Evolutionary conservation across 2,888 invertebrate genomes (phyloP).

Genomic region (Xestia xanthographa): DNA sequence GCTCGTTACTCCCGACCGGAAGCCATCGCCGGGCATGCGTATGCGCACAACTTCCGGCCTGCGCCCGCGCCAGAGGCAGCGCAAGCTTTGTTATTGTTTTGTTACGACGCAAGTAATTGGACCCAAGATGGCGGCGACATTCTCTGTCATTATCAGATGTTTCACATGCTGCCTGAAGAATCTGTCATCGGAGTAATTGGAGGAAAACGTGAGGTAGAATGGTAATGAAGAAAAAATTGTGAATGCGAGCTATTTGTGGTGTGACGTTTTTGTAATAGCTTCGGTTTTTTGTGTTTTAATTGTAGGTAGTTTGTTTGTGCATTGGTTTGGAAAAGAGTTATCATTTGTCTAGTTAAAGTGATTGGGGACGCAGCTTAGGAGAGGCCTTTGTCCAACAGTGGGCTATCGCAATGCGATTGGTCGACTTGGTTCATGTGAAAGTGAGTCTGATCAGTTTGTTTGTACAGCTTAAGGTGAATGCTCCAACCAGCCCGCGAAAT

Average conservation of each 20-base stretch:
- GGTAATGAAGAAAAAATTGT: constrained; percentile 30
- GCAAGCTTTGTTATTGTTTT: constrained; percentile 66
- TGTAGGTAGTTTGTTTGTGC: constrained; percentile 1
- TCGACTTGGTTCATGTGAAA: neutral
- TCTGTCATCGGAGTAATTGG: constrained; percentile 62
- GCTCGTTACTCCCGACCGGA: constrained; percentile 64
- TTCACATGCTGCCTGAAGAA: constrained; percentile 46
- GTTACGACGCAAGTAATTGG: constrained; percentile 58
- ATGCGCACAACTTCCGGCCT: constrained; percentile 65
- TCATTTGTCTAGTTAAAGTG: neutral
- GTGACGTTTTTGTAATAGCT: constrained; percentile 27
- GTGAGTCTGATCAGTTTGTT: neutral
- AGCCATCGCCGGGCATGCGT: constrained; percentile 58
- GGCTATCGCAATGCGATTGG: neutral
- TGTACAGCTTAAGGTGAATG: neutral
- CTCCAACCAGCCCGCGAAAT: too few species aligned
- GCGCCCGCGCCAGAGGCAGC: constrained; percentile 42
- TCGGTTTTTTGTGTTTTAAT: neutral
- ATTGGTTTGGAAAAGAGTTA: constrained; percentile 6
- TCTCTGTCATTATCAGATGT: constrained; percentile 53
- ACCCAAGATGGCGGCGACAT: constrained; percentile 50
- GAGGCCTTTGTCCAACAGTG: neutral
- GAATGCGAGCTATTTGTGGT: constrained; percentile 21
- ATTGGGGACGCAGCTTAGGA: neutral
- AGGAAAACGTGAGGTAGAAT: constrained; percentile 41